These are phyloP conservation scores for Lapara coniferarum DNA, from an alignment of 2,888 invertebrate species.

Conservation along the genomic window DNA sequence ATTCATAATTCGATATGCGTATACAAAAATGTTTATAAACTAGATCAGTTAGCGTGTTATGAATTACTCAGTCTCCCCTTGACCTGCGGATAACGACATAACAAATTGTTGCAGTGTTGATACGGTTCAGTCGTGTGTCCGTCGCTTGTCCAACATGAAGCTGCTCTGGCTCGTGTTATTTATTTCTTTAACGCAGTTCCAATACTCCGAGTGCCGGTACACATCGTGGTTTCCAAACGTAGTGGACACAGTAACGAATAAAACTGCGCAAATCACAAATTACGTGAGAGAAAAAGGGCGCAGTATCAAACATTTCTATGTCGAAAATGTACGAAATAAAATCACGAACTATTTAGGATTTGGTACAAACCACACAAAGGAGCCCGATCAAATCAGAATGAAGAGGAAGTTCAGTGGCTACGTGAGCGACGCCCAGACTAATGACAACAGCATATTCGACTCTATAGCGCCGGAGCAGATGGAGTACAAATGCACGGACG, in stretches of 20 bases:
- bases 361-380: conserved; percentile 32
- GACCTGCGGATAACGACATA: conserved; percentile 48
- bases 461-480: conserved; percentile 55
- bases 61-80: conserved; percentile 57
- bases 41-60: conserved; percentile 35
- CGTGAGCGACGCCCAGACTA: conserved; percentile 50
- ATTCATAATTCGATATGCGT: conserved; percentile 35
- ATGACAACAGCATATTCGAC: conserved; percentile 56
- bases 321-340: conserved; percentile 63
- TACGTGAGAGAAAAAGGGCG: conserved; percentile 66
- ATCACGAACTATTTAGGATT: conserved; percentile 58
- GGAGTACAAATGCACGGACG: conserved; percentile 51
- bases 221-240: conserved; percentile 63
- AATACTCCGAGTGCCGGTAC: conserved; percentile 51
- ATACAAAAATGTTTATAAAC: conserved; percentile 36
- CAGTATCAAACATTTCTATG: conserved; percentile 60
- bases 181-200: conserved; percentile 50
- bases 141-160: conserved; percentile 56
- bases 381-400: conserved; percentile 42
- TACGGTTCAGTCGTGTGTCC: conserved; percentile 52
- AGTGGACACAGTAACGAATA: conserved; percentile 63
- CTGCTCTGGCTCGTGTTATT: conserved; percentile 51
- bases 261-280: conserved; percentile 59
- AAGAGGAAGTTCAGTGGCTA: conserved; percentile 59
- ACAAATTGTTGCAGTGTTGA: conserved; percentile 56